These are phyloP conservation scores for Amphiura filiformis DNA, from an alignment of 35 echinoderm and acorn worm species.

Conservation along the genomic window DNA sequence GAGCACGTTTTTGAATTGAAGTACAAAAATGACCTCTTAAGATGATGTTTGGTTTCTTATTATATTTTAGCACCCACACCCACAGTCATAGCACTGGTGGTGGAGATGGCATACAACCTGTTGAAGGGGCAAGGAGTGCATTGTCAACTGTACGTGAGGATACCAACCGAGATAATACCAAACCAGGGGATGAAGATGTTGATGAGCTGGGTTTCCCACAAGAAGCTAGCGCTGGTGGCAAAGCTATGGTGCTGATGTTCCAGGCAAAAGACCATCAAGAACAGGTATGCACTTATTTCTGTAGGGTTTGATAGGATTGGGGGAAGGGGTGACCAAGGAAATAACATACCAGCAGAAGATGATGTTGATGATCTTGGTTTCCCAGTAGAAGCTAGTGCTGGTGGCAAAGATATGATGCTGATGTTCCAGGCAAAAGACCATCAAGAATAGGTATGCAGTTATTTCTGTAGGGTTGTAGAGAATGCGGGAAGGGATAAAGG, in stretches of 20 bases:
- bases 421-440: slow-evolving; percentile 57
- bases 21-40: no score
- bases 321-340: no score
- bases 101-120: background rate
- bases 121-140: no score
- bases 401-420: slow-evolving; percentile 49
- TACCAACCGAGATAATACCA: no score
- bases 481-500: no score
- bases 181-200: background rate
- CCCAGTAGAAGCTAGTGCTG: background rate
- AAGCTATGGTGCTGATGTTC: slow-evolving; percentile 51
- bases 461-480: no score
- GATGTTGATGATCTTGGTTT: background rate
- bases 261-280: slow-evolving; percentile 60
- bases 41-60: no score
- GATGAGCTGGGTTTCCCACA: background rate
- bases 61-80: background rate
- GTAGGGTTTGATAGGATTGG: no score
- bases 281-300: slow-evolving; percentile 36
- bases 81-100: background rate
- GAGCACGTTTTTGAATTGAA: no score
- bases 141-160: no score
- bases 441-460: slow-evolving; percentile 50
- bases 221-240: slow-evolving; percentile 21
- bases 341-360: background rate